These are phyloP conservation scores for Aphelenchoides avenae DNA, from an alignment of 1,140 invertebrate species.

Conservation along the genomic window DNA sequence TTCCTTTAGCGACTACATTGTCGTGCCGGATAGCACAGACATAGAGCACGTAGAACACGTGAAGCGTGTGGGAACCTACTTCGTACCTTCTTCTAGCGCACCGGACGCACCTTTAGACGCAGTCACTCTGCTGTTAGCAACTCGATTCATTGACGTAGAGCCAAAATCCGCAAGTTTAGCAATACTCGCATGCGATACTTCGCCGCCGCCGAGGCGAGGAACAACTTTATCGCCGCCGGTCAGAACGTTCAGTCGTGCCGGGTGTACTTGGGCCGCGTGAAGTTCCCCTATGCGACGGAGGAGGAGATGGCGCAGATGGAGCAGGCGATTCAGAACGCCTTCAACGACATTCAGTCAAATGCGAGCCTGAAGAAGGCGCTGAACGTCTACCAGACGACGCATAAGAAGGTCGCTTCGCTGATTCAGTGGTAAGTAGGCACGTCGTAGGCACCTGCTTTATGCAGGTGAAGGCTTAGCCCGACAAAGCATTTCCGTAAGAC, in stretches of 20 bases:
- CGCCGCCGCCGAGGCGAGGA: constrained; percentile 64
- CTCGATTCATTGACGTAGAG: too few species aligned
- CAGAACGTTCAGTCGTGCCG: constrained; percentile 66
- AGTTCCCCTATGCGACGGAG: constrained; percentile 67
- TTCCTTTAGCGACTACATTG: too few species aligned
- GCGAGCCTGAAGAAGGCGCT: constrained; percentile 64
- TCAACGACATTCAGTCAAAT: constrained; percentile 65
- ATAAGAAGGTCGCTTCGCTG: constrained; percentile 63
- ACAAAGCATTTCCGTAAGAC: too few species aligned
- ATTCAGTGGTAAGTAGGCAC: too few species aligned
- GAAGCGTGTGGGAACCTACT: too few species aligned
- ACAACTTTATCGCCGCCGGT: constrained; percentile 66
- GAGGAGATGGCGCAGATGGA: constrained; percentile 65
- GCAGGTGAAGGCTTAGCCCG: too few species aligned
- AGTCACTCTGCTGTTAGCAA: too few species aligned
- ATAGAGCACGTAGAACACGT: too few species aligned
- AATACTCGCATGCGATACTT: constrained; percentile 60
- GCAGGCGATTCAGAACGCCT: constrained; percentile 65
- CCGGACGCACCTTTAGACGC: too few species aligned
- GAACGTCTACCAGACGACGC: constrained; percentile 64
- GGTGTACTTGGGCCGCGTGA: constrained; percentile 63
- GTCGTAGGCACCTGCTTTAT: too few species aligned
- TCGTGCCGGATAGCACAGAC: too few species aligned
- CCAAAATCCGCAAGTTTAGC: constrained; percentile 44
- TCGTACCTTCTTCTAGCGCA: too few species aligned